Conservation (phyloP, 2,113 vertebrate genomes). For the Crotalus horridus region DNA sequence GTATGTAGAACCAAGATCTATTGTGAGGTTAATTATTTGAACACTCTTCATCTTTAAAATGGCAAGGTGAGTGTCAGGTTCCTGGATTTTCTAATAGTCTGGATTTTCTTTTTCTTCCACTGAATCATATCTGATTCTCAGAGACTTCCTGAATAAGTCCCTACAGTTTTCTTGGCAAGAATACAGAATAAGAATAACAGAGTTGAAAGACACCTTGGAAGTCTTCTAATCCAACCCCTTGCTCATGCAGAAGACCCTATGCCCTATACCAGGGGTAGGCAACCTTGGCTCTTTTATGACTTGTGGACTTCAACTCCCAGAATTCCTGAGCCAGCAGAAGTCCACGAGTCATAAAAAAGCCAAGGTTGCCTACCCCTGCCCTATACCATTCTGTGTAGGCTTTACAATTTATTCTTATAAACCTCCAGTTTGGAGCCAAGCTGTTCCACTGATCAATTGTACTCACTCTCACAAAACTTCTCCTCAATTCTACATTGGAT, state of each 20-base stretch:
- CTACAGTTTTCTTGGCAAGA: background rate
- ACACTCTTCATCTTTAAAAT: background rate
- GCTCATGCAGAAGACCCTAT: background rate
- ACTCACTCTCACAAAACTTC: no score
- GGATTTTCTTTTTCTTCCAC: background rate
- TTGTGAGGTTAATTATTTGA: background rate
- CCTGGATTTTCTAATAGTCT: background rate
- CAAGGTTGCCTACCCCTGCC: no score
- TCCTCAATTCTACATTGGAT: no score
- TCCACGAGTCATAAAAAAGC: no score
- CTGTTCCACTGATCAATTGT: no score
- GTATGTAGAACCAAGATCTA: background rate
- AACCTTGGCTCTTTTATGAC: no score
- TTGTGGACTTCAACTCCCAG: no score
- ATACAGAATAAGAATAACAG: background rate
- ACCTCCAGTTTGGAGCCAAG: no score
- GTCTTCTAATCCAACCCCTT: background rate
- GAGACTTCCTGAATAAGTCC: background rate
- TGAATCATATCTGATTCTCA: background rate
- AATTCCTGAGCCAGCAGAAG: no score
- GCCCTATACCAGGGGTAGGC: background rate
- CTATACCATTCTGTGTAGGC: no score
- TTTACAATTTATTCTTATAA: no score
- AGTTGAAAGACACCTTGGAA: background rate
- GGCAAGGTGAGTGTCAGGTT: background rate